Evolutionary conservation across 2,888 invertebrate genomes (phyloP), one percentile per base, ranked within the genome.

Genomic region (Cheilosia scutellata): DNA sequence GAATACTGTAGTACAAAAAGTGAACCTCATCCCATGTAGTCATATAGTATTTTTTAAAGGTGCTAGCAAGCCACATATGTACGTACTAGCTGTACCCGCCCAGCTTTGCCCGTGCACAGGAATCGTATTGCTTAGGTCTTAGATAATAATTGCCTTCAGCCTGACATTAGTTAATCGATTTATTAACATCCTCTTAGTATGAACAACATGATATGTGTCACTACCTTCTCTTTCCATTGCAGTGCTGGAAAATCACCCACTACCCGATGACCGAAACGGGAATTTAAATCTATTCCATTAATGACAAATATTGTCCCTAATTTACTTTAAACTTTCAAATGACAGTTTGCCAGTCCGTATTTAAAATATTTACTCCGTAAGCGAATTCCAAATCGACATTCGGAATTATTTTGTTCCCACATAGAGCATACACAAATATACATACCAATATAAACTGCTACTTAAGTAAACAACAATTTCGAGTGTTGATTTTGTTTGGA

Each of bases 241-340:
- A 44, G 11, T 13, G 13, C 63, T 16, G 9, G 33, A 25, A 25
- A 20, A 25, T 11, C 11, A 37, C 5, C 5, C 25, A 44, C 9
- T 33, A 47, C 58, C 53, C 53, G 11, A 37, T 44, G 60, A 33
- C 49, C 58, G 13, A 27, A 20, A 20, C 20, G 31, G 13, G n/a
- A 65, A 66, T 75, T 49, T 75, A 75, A 75, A 75, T 75, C 40
- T 31, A 51, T 40, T 66, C 49, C 75, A 75, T 66, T 66, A 75
- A 75, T 63, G 47, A 37, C 57, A 65, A 65, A 62, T 62, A 31
- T n/a, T 6, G 11, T 7, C 44, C 57, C 27, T 33, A 44, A 47
- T 42, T 63, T 25, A 13, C 6, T 11, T 25, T 25, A 2, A 11
- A 5, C 51, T 11, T 51, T 27, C 13, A 51, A 11, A 51, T 51